A percentile compares a stretch with the other conserved stretches of the same genome.
Evolutionary conservation across 2,888 invertebrate species (phyloP).

Genomic region (Thyatira batis): DNA sequence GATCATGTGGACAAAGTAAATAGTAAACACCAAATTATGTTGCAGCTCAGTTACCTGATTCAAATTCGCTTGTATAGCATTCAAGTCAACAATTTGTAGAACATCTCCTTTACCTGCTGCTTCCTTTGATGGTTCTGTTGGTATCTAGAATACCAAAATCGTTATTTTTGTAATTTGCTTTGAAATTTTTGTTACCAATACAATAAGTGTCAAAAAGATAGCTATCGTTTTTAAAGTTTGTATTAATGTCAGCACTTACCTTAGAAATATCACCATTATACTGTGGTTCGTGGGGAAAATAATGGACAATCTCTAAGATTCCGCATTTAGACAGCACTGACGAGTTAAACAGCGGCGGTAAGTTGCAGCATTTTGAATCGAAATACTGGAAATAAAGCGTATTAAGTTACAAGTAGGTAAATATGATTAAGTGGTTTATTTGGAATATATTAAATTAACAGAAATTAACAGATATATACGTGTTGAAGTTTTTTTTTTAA

Average conservation of each 20-base stretch:
- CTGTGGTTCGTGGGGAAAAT: conserved; percentile 39
- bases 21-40: no score
- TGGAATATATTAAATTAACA: no score
- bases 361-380: conserved; percentile 62
- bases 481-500: no score
- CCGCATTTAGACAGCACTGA: conserved; percentile 51
- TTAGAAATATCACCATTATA: conserved; percentile 12
- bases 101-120: not conserved
- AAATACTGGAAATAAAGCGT: conserved; percentile 54
- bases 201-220: no score
- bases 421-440: no score
- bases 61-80: conserved; percentile 3
- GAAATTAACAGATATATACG: no score
- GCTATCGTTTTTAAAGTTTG: no score
- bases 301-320: conserved; percentile 48
- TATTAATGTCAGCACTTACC: no score
- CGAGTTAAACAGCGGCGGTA: conserved; percentile 54
- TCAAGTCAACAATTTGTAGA: conserved; percentile 13
- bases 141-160: not conserved
- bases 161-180: not conserved
- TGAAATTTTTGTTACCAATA: not conserved
- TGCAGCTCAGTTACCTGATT: conserved; percentile 12
- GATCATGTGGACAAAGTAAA: no score
- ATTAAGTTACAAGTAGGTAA: not conserved
- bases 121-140: not conserved